Base-by-base conservation (phyloP, 2,797 vertebrate genomes). In the Melanotaenia maccullochi region DNA sequence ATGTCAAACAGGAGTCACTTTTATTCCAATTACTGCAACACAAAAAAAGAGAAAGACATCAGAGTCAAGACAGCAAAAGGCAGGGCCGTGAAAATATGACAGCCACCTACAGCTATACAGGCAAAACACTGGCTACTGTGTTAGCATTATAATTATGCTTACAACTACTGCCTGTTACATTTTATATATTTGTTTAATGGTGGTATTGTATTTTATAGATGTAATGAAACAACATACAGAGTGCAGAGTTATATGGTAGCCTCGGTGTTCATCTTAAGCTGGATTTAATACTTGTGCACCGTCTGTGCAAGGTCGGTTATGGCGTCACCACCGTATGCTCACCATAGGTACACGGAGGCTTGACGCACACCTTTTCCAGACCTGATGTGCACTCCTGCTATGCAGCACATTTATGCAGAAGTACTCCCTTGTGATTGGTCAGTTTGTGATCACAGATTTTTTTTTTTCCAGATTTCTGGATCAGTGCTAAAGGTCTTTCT, bases 141-240 rank as follows among this genome's bases (percentile, higher is more conserved):
- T 68, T 28, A 18, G 24, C 24, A 38, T 60, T 40, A 52, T 30
- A 4, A 16, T 25, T 24, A 13, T 30, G 35, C 42, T 13, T 69
- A 28, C 18, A 30, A 32, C 58, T 51, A 51, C 24, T 59, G 20
- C 11, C 44, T 59, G 22, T 72, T 18, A 58, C 44, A 32, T 51
- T 40, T 55, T 22, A 55, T 14, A 44, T 55, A 55, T 64, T 24
- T 56, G 28, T 64, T 56, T 49, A 32, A 59, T 20, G 25, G n/a
- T 24, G n/a, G 22, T 1, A 33, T 58, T 72, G 51, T 14, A 30
- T 65, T 28, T 58, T 14, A 51, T 24, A 13, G 58, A 58, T 9
- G 22, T 32, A 8, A 2, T 30, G 54, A 56, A 56, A 28, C 52
- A 28, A 54, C 24, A 28, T 55, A 16, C 22, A 28, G 5, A 13